These are phyloP conservation scores for Ametastegia equiseti DNA, from an alignment of 2,888 invertebrate species.

Conservation along the genomic window DNA sequence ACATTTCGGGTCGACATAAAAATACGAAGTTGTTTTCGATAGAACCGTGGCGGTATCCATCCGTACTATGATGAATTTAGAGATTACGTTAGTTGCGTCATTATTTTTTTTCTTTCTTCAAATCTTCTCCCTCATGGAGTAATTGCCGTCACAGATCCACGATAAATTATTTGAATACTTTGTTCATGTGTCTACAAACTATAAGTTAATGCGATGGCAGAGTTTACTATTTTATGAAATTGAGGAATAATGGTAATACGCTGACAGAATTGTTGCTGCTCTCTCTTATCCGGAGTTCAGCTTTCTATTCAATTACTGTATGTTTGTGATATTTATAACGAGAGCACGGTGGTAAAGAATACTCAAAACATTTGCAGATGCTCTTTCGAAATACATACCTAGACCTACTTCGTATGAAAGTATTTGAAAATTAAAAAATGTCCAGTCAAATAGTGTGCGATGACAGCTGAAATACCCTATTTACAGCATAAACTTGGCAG, in stretches of 20 bases:
- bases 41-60: not conserved
- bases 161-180: not conserved
- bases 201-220: not conserved
- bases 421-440: not conserved
- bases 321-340: too few species aligned
- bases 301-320: not conserved
- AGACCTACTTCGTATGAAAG: too few species aligned
- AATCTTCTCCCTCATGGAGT: too few species aligned
- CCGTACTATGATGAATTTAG: not conserved
- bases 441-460: not conserved
- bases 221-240: constrained; percentile 5
- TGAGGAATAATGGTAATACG: not conserved
- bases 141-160: not conserved
- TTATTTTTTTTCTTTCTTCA: not conserved
- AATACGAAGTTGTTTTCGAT: not conserved
- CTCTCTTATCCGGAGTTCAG: not conserved
- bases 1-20: not conserved
- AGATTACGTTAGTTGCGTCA: not conserved
- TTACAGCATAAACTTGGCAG: too few species aligned
- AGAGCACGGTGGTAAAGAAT: too few species aligned
- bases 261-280: not conserved
- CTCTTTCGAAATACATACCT: too few species aligned
- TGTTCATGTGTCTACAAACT: not conserved
- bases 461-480: not conserved
- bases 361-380: too few species aligned